These are phyloP conservation scores for Papilio xuthus DNA, from an alignment of 1,140 invertebrate genomes.

Conservation along the genomic window DNA sequence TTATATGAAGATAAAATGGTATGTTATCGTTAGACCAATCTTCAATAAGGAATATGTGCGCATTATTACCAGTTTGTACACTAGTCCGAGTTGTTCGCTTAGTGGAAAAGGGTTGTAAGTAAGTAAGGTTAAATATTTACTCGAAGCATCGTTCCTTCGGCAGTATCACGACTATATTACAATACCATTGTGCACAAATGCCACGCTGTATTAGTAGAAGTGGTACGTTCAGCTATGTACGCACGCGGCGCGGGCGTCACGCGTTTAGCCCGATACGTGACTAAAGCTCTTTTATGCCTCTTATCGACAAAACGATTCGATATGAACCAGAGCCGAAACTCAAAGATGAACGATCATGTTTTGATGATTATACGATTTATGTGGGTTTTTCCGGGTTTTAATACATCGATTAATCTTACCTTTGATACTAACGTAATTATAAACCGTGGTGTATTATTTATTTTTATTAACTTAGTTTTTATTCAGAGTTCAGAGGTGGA, in stretches of 20 bases:
- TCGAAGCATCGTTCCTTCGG: background rate
- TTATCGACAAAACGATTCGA: constrained; percentile 13
- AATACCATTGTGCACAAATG: constrained; percentile 12
- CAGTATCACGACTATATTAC: background rate
- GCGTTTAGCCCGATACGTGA: constrained; percentile 26
- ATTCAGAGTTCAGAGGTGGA: background rate
- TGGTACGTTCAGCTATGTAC: background rate
- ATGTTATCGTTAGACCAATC: no score
- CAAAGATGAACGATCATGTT: background rate
- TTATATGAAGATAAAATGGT: no score
- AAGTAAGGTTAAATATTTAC: background rate
- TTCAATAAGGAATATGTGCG: no score
- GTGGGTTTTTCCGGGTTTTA: background rate
- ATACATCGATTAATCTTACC: background rate
- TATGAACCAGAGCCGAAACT: constrained; percentile 12
- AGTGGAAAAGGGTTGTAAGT: background rate
- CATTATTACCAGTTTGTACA: no score
- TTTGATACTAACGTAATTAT: background rate
- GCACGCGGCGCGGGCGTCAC: constrained; percentile 2
- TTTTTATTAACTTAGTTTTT: background rate
- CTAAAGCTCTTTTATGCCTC: constrained; percentile 28
- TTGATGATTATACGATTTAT: background rate
- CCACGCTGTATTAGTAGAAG: constrained; percentile 13
- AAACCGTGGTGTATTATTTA: background rate
- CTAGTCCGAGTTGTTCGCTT: no score